A percentile compares a stretch with the other conserved stretches of the same genome.
Evolutionary conservation across 2,797 vertebrate species (phyloP).

Genomic region (Karalla daura): DNA sequence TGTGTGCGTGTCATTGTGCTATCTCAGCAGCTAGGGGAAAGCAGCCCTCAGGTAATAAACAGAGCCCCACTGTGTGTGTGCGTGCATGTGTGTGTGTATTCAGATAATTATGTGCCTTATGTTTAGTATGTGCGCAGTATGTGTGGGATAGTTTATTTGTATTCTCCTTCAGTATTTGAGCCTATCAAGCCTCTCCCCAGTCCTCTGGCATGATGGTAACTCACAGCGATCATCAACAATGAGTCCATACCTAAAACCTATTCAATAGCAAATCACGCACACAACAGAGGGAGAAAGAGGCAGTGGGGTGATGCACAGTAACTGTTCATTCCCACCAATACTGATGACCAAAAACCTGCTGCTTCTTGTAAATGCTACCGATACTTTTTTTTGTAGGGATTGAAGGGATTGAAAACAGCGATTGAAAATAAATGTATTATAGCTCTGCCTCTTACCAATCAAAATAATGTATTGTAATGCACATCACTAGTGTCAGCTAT

Average conservation of each 20-base stretch:
- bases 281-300: neutral
- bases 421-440: too few species aligned
- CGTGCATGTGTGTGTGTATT: constrained; percentile 13
- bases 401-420: too few species aligned
- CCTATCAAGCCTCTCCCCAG: neutral
- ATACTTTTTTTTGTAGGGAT: too few species aligned
- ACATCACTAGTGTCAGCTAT: too few species aligned
- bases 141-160: constrained; percentile 21
- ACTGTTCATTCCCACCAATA: too few species aligned
- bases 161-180: constrained; percentile 27
- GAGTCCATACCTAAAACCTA: neutral
- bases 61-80: constrained; percentile 37
- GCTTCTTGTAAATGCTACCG: too few species aligned
- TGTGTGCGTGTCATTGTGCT: constrained; percentile 51
- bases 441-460: too few species aligned
- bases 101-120: constrained; percentile 8
- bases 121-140: neutral
- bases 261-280: neutral
- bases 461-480: too few species aligned
- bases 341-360: too few species aligned
- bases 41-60: constrained; percentile 51
- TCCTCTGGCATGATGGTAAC: neutral
- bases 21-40: constrained; percentile 49
- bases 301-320: too few species aligned
- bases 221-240: neutral